Percentiles rank a stretch among this genome's conserved stretches.
phyloP scores from a whole-genome alignment of 2,888 invertebrate genomes.

The Pemphredon lugubris region DNA sequence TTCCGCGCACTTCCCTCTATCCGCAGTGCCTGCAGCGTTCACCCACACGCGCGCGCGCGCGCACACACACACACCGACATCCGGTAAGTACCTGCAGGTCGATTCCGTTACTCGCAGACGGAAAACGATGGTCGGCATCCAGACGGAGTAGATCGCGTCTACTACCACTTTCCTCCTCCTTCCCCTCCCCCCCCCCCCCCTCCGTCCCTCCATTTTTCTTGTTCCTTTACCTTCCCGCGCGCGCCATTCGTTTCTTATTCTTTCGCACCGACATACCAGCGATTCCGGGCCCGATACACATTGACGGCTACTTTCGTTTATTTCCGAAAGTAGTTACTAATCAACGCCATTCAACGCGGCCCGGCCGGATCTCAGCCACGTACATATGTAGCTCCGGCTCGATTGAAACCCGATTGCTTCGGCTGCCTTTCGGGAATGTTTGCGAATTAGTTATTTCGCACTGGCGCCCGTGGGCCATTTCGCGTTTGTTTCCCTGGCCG shows the following conservation, averaged over 20 bases:
- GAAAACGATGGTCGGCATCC: background rate
- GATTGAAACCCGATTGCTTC: slow-evolving; percentile 63
- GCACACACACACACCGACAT: too few relatives aligned
- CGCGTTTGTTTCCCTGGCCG: background rate
- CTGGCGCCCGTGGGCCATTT: slow-evolving; percentile 29
- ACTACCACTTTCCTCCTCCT: slow-evolving; percentile 24
- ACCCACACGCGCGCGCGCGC: too few relatives aligned
- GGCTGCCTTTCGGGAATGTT: slow-evolving; percentile 39
- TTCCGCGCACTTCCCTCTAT: slow-evolving; percentile 12
- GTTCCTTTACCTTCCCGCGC: too few relatives aligned
- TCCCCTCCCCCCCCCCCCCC: background rate
- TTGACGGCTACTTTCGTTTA: slow-evolving; percentile 45
- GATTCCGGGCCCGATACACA: slow-evolving; percentile 1
- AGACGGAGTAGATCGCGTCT: slow-evolving; percentile 13
- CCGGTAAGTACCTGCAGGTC: slow-evolving; percentile 37
- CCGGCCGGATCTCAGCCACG: slow-evolving; percentile 28
- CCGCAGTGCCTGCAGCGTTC: slow-evolving; percentile 8
- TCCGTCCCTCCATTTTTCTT: too few relatives aligned
- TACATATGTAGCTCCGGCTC: slow-evolving; percentile 26
- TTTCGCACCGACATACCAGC: background rate
- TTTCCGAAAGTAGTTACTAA: slow-evolving; percentile 62
- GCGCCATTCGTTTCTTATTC: background rate
- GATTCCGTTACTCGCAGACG: slow-evolving; percentile 36
- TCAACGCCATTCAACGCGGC: slow-evolving; percentile 65
- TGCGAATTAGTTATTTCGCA: slow-evolving; percentile 54